Evolutionary conservation across 2,113 vertebrate species (phyloP).

Genomic region (Ia io): DNA sequence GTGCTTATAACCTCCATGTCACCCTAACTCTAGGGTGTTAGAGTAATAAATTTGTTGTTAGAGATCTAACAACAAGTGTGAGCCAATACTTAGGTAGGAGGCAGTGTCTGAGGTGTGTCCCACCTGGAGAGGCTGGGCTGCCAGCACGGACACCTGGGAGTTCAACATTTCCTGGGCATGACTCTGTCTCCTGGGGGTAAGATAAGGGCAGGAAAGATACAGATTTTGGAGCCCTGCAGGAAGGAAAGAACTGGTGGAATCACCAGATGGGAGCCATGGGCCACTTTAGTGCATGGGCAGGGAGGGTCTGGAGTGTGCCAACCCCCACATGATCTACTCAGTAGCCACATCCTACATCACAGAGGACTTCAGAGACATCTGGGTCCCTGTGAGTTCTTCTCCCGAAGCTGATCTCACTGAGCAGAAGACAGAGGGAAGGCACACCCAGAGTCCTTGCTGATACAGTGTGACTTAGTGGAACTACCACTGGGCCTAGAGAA

Average conservation of each 20-base stretch:
- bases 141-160: rapidly evolving
- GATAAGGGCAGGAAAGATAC: background rate
- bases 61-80: no score
- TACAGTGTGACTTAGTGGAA: background rate
- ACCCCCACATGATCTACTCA: rapidly evolving
- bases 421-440: background rate
- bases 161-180: background rate
- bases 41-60: no score
- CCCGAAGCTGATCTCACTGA: background rate
- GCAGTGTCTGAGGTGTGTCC: background rate
- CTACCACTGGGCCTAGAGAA: background rate
- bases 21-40: rapidly evolving
- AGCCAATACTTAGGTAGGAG: no score
- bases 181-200: background rate
- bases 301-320: background rate
- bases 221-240: background rate
- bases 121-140: background rate
- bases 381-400: background rate
- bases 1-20: background rate
- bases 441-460: background rate
- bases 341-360: background rate
- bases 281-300: background rate
- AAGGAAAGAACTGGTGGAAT: background rate
- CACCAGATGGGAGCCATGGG: background rate
- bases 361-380: background rate